Evolutionary conservation across 2,888 invertebrate genomes (phyloP).

Genomic region (Lamellibrachia satsuma): DNA sequence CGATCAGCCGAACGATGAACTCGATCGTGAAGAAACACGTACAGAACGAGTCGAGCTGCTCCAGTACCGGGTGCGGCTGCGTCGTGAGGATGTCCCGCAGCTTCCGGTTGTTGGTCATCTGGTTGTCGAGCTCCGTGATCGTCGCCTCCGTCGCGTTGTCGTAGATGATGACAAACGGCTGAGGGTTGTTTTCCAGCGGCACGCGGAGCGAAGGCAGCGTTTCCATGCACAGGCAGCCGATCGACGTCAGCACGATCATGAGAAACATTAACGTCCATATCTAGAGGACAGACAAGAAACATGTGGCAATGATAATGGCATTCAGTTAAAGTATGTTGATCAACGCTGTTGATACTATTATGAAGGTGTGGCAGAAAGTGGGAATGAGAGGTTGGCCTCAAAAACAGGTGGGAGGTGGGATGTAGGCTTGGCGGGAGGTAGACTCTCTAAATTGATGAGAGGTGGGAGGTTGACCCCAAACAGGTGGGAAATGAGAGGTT

Average conservation of each 20-base stretch:
- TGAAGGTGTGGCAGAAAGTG: too few species aligned
- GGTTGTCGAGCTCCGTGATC: neutral
- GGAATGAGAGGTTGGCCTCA: too few species aligned
- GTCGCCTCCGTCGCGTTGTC: neutral
- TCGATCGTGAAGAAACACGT: conserved; percentile 48
- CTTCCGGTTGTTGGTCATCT: conserved; percentile 31
- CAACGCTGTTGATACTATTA: too few species aligned
- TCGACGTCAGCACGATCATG: conserved; percentile 39
- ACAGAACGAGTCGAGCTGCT: conserved; percentile 40
- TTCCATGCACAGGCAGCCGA: conserved; percentile 41
- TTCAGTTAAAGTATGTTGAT: neutral
- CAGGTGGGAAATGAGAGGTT: too few species aligned
- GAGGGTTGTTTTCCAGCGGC: neutral
- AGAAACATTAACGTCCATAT: conserved; percentile 41
- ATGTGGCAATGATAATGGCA: neutral
- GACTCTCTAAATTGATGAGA: too few species aligned
- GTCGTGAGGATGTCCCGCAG: conserved; percentile 36
- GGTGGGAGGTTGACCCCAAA: too few species aligned
- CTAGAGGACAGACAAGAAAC: conserved; percentile 29
- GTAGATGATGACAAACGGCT: neutral
- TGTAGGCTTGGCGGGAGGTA: too few species aligned
- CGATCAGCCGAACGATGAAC: conserved; percentile 43
- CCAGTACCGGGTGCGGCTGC: conserved; percentile 38
- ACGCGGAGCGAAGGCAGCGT: conserved; percentile 37
- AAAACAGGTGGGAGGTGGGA: too few species aligned